These are phyloP conservation scores for Streblospio benedicti DNA, from an alignment of 1,140 invertebrate species.

Conservation along the genomic window DNA sequence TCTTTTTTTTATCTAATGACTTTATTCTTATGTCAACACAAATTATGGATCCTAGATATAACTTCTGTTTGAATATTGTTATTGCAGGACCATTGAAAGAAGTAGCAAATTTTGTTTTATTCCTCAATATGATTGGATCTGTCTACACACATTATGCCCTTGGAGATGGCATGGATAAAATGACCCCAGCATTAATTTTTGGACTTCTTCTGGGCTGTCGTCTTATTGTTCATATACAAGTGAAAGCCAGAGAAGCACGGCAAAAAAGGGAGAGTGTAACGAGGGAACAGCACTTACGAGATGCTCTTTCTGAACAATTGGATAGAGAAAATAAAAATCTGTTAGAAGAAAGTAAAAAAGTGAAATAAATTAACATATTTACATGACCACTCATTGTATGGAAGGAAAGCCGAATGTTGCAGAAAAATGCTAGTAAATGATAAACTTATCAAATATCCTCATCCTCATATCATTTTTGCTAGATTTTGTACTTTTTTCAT, in stretches of 20 bases:
- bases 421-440: no score
- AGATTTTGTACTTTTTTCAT: no score
- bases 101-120: slow-evolving; percentile 69
- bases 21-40: background rate
- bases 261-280: background rate
- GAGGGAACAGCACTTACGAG: no score
- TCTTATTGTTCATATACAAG: slow-evolving; percentile 67
- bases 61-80: background rate
- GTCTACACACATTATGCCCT: slow-evolving; percentile 88
- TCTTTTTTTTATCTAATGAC: background rate
- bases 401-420: no score
- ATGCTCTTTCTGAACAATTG: no score
- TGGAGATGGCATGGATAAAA: slow-evolving; percentile 83
- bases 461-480: no score
- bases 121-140: slow-evolving; percentile 74
- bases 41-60: no score
- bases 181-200: slow-evolving; percentile 85
- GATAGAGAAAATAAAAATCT: no score
- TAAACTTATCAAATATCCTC: no score
- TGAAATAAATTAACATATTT: no score
- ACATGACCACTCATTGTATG: no score
- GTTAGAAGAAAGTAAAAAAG: no score
- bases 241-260: slow-evolving; percentile 24
- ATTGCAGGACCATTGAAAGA: slow-evolving; percentile 78
- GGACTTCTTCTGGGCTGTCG: slow-evolving; percentile 89